These are phyloP conservation scores for Heliconius sara DNA, from an alignment of 2,888 invertebrate species.

Conservation along the genomic window DNA sequence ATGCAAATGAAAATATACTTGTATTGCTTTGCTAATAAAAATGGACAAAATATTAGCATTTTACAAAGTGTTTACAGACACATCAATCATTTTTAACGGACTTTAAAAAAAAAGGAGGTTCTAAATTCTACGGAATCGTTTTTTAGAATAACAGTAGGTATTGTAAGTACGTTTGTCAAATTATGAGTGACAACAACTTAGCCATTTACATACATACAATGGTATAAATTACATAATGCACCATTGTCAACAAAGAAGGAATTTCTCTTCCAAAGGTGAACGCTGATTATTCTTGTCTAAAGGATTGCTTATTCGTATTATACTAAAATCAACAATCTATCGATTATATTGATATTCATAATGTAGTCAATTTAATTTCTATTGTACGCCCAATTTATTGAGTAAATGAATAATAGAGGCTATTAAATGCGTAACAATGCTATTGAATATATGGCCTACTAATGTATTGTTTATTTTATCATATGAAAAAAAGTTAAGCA, in stretches of 20 bases:
- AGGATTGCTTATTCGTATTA: slow-evolving; percentile 53
- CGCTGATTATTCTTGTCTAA: slow-evolving; percentile 57
- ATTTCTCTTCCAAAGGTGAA: slow-evolving; percentile 68
- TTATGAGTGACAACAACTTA: slow-evolving; percentile 33
- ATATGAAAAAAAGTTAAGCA: not conserved
- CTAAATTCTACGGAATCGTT: too few relatives aligned
- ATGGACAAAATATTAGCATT: not conserved
- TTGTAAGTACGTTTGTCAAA: slow-evolving; percentile 37
- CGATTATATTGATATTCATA: slow-evolving; percentile 50
- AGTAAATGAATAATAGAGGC: not conserved
- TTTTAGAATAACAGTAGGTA: slow-evolving; percentile 21
- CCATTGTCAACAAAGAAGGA: slow-evolving; percentile 67
- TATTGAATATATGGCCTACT: not conserved
- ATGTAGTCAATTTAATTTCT: slow-evolving; percentile 21
- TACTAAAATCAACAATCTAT: slow-evolving; percentile 18
- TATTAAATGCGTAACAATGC: not conserved
- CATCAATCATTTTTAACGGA: slow-evolving; percentile 2
- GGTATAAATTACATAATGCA: slow-evolving; percentile 66
- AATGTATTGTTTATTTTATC: not conserved
- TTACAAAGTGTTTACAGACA: slow-evolving; percentile 16
- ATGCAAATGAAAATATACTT: not conserved
- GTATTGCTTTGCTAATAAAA: not conserved
- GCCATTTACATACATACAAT: slow-evolving; percentile 60
- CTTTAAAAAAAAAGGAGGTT: too few relatives aligned
- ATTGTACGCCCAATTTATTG: slow-evolving; percentile 1